Evolutionary conservation across 2,113 vertebrate species (phyloP), one percentile per base, ranked within the genome.

Genomic region (Corvus moneduloides): DNA sequence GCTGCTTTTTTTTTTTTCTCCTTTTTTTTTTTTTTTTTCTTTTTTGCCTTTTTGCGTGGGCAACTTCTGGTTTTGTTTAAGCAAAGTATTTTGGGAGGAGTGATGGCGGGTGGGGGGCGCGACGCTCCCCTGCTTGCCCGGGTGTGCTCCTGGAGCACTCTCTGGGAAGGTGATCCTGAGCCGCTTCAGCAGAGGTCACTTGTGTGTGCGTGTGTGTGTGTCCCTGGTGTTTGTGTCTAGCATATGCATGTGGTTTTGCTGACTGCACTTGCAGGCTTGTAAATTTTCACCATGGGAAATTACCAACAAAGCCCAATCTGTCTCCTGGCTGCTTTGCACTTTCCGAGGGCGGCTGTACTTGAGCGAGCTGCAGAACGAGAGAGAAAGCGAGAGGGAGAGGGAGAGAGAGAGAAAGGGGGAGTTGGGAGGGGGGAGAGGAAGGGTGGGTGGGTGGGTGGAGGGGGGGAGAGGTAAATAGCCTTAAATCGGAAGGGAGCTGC

Each of bases 281-380:
- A 97, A 97, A 98, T 97, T 97, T 97, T 97, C 98, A 98, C 97
- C 97, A 97, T 97, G 98, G 98, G 98, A 98, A 98, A 98, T 98
- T 98, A 98, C 97, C 98, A 97, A 98, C 98, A 97, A 98, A 98
- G 97, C 98, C 96, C 96, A 97, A 98, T 97, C 97, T 97, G 97
- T 98, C 97, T 98, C 95, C 93, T 93, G 97, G 97, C 96, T 97
- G 98, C 97, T 97, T 96, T 97, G 97, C 97, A 97, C 97, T 97
- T 98, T 97, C 97, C 83, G 96, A 97, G 96, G 97, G 97, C 94
- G 97, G 96, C 96, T 95, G 97, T 96, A 97, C 96, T 98, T 97
- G 97, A 97, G 97, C 97, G 96, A 97, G 96, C 97, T 96, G 97
- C 97, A 94, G 97, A 97, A 89, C 93, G 90, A 77, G 95, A 89